These are phyloP conservation scores for Brachyopa scutellaris DNA, from an alignment of 2,888 invertebrate species.

Conservation along the genomic window DNA sequence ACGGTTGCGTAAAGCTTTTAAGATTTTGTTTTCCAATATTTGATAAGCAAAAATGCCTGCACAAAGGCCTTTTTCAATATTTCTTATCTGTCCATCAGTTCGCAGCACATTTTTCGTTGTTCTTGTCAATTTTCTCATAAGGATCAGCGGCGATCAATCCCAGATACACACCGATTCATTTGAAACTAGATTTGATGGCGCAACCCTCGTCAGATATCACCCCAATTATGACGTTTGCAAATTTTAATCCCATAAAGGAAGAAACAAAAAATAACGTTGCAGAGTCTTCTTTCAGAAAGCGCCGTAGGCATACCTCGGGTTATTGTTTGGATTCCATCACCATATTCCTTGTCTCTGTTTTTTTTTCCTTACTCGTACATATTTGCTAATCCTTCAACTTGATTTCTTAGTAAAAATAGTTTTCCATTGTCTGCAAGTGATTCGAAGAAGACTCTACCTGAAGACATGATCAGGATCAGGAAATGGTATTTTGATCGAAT, in stretches of 20 bases:
- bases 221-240: slow-evolving; percentile 72
- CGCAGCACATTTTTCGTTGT: not conserved
- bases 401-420: slow-evolving; percentile 46
- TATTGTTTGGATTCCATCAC: slow-evolving; percentile 32
- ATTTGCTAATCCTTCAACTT: slow-evolving; percentile 72
- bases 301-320: slow-evolving; percentile 7
- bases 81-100: slow-evolving; percentile 19
- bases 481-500: slow-evolving; percentile 66
- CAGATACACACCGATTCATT: slow-evolving; percentile 10
- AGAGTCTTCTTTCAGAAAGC: not conserved
- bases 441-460: slow-evolving; percentile 34
- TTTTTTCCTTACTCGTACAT: no score
- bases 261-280: not conserved
- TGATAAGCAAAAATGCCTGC: no score
- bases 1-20: no score
- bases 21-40: no score
- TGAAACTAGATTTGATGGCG: slow-evolving; percentile 50
- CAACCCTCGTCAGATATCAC: slow-evolving; percentile 68
- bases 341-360: not conserved
- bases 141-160: slow-evolving; percentile 38
- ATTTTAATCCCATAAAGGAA: slow-evolving; percentile 63
- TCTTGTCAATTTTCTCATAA: slow-evolving; percentile 55
- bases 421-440: slow-evolving; percentile 29
- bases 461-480: slow-evolving; percentile 40
- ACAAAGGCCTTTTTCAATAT: no score